Evolutionary conservation across 1,140 invertebrate genomes (phyloP).

Genomic region (Drosophila pectinifera): DNA sequence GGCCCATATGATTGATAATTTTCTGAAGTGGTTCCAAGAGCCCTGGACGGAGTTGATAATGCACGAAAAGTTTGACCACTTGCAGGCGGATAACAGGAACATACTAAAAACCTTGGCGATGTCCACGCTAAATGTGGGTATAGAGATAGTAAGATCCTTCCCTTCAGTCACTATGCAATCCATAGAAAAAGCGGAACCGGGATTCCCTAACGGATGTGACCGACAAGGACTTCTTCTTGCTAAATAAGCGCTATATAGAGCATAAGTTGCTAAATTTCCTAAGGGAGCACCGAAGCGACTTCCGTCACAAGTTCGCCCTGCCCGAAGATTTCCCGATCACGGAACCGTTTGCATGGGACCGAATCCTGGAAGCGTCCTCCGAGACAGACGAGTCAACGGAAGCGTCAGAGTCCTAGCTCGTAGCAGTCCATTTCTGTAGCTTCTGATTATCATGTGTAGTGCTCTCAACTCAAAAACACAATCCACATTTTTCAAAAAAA

Average conservation of each 20-base stretch:
- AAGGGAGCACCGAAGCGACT: slow-evolving; percentile 50
- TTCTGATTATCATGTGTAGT: slow-evolving; percentile 4
- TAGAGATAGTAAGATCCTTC: rapidly evolving
- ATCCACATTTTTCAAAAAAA: not conserved
- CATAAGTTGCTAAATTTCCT: slow-evolving; percentile 57
- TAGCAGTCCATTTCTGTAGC: slow-evolving; percentile 19
- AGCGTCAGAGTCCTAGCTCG: not conserved
- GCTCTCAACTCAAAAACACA: slow-evolving; percentile 6
- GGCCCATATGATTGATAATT: slow-evolving; percentile 27
- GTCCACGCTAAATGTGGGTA: slow-evolving; percentile 18
- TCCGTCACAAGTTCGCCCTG: slow-evolving; percentile 55
- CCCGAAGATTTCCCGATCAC: slow-evolving; percentile 56
- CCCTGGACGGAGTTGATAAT: slow-evolving; percentile 73
- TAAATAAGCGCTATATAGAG: slow-evolving; percentile 56
- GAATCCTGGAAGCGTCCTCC: not conserved
- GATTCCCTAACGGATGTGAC: not conserved
- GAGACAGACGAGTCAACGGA: not conserved
- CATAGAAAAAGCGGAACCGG: slow-evolving; percentile 1
- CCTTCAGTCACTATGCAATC: not conserved
- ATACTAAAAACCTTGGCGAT: slow-evolving; percentile 31
- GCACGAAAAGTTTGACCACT: slow-evolving; percentile 54
- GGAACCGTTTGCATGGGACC: not conserved
- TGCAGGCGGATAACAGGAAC: slow-evolving; percentile 48
- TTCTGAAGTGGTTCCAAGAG: slow-evolving; percentile 62
- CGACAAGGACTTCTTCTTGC: slow-evolving; percentile 6